These are phyloP conservation scores for Gortyna flavago DNA, from an alignment of 2,888 invertebrate species.

Conservation along the genomic window DNA sequence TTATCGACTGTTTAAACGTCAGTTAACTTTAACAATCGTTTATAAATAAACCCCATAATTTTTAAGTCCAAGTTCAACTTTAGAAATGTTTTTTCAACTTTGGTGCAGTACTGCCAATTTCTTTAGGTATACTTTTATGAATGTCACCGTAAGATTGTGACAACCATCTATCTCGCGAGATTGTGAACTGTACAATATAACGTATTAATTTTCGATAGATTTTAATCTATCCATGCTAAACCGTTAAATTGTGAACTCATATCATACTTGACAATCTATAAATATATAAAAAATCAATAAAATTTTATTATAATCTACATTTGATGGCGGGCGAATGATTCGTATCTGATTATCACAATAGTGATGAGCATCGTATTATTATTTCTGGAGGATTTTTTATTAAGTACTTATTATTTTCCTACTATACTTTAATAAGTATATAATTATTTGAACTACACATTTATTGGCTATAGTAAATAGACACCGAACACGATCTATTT, in stretches of 20 bases:
- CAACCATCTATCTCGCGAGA: background rate
- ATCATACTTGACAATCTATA: background rate
- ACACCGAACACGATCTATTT: conserved; percentile 59
- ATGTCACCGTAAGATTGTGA: background rate
- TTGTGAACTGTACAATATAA: background rate
- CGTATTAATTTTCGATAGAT: background rate
- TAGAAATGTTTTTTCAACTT: background rate
- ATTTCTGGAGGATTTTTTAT: conserved; percentile 52
- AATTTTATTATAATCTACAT: conserved; percentile 19
- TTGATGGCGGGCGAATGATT: conserved; percentile 48
- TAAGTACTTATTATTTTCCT: conserved; percentile 21
- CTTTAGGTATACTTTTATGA: background rate
- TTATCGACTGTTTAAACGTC: too few species aligned
- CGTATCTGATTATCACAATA: conserved; percentile 58
- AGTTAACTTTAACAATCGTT: too few species aligned
- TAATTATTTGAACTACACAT: background rate
- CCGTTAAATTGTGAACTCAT: background rate
- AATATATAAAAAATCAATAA: too few species aligned
- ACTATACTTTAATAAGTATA: conserved; percentile 10
- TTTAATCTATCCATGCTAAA: background rate
- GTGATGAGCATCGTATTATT: conserved; percentile 57
- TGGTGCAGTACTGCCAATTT: background rate
- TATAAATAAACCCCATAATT: background rate
- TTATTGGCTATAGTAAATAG: conserved; percentile 49
- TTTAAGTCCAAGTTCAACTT: background rate